Conservation (phyloP, 2,888 invertebrate genomes). For the Neoscelio sp. region DNA sequence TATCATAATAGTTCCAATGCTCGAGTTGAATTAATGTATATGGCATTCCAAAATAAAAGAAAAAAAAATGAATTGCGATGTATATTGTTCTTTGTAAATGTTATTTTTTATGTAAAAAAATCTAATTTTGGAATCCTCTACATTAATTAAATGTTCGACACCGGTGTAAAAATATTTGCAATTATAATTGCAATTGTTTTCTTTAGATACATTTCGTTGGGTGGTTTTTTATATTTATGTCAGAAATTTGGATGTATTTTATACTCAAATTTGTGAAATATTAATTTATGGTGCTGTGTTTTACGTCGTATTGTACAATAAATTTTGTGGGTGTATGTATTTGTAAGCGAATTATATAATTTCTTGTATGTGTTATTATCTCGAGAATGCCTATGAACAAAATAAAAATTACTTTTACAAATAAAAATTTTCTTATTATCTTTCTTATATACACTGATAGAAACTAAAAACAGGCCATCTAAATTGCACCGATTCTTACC, state of each 20-base stretch:
- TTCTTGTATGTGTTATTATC: constrained; percentile 49
- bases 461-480: too few relatives aligned
- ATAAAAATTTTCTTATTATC: constrained; percentile 4
- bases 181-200: constrained; percentile 8
- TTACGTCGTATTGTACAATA: constrained; percentile 34
- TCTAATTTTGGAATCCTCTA: too few relatives aligned
- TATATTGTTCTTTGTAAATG: too few relatives aligned
- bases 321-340: constrained; percentile 34
- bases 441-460: neutral
- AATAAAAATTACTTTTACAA: constrained; percentile 57
- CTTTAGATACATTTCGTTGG: neutral
- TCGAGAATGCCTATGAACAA: constrained; percentile 54
- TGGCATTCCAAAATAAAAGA: too few relatives aligned
- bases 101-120: too few relatives aligned
- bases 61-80: too few relatives aligned
- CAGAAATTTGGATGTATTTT: constrained; percentile 8
- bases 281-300: constrained; percentile 52
- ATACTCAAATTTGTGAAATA: constrained; percentile 20
- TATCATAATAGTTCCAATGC: too few relatives aligned
- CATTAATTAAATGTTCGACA: too few relatives aligned
- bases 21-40: too few relatives aligned
- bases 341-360: constrained; percentile 32
- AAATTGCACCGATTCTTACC: too few relatives aligned
- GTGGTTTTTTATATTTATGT: too few relatives aligned
- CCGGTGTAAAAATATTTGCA: constrained; percentile 5